These are phyloP conservation scores for Trachurus trachurus DNA, from an alignment of 2,797 vertebrate species.

Conservation along the genomic window DNA sequence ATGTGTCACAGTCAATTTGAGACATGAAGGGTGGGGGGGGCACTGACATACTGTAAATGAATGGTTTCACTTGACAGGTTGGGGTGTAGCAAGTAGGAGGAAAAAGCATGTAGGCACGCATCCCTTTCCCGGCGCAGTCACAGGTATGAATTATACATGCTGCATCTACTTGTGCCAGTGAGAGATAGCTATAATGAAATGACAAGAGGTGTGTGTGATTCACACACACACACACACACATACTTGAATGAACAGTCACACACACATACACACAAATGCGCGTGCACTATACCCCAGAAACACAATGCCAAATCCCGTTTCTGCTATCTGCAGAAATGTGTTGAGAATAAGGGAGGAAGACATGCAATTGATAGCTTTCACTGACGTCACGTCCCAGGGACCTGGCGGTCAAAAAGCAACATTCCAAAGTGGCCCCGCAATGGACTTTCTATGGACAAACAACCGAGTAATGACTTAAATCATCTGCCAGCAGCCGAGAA, in stretches of 20 bases:
- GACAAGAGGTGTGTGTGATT: constrained; percentile 45
- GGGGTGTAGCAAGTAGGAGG: constrained; percentile 49
- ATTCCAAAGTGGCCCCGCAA: too few species aligned
- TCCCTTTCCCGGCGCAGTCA: constrained; percentile 52
- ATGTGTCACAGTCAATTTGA: constrained; percentile 44
- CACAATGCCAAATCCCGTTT: constrained; percentile 38
- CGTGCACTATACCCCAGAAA: constrained; percentile 10
- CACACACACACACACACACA: constrained; percentile 22
- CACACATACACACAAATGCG: constrained; percentile 18
- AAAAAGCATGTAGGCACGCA: constrained; percentile 59
- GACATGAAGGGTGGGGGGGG: background rate
- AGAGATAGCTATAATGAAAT: constrained; percentile 54
- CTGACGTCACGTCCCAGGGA: too few species aligned
- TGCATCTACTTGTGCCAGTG: constrained; percentile 25
- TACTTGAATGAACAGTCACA: constrained; percentile 23
- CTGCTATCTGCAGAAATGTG: constrained; percentile 51
- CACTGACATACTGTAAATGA: constrained; percentile 46
- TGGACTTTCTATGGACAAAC: too few species aligned
- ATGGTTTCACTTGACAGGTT: constrained; percentile 55
- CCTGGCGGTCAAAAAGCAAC: too few species aligned
- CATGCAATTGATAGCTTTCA: too few species aligned
- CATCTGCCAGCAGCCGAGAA: too few species aligned
- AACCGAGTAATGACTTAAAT: too few species aligned
- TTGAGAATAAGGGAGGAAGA: constrained; percentile 31
- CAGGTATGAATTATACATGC: constrained; percentile 71